These are phyloP conservation scores for Drosophila mercatorum DNA, from an alignment of 2,888 invertebrate genomes.

Conservation along the genomic window DNA sequence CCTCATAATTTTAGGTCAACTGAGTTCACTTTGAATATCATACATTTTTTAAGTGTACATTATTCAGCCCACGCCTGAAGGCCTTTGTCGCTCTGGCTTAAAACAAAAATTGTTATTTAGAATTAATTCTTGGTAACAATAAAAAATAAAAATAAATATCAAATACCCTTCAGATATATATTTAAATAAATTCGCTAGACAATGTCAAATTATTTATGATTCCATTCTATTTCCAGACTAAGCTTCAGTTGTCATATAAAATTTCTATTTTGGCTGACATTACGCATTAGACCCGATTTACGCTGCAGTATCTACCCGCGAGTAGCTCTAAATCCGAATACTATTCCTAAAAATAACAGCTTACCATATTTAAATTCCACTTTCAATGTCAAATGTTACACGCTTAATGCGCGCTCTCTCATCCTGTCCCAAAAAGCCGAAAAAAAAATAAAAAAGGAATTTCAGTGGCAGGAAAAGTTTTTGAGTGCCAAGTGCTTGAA, in stretches of 20 bases:
- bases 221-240: neutral
- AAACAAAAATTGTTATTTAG: too few species aligned
- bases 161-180: neutral
- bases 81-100: too few species aligned
- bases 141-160: too few species aligned
- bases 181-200: neutral
- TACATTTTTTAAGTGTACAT: neutral
- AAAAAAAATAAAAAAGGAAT: conserved; percentile 1
- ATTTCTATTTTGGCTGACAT: conserved; percentile 28
- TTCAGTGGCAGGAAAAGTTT: conserved; percentile 44
- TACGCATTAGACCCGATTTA: conserved; percentile 24
- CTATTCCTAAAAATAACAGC: conserved; percentile 53
- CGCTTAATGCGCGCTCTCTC: conserved; percentile 21
- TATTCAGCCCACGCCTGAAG: neutral
- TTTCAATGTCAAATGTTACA: conserved; percentile 69
- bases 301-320: conserved; percentile 6
- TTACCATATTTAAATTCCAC: conserved; percentile 48
- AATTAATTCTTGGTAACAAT: too few species aligned
- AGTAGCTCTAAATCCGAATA: conserved; percentile 3
- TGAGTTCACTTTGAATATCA: too few species aligned
- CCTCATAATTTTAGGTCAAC: too few species aligned
- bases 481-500: conserved; percentile 48
- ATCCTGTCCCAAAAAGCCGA: conserved; percentile 8
- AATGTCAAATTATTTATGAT: neutral
- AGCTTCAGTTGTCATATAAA: conserved; percentile 2